Base-by-base conservation (phyloP, 2,797 vertebrate species). In the Gallinago nigripennis region DNA sequence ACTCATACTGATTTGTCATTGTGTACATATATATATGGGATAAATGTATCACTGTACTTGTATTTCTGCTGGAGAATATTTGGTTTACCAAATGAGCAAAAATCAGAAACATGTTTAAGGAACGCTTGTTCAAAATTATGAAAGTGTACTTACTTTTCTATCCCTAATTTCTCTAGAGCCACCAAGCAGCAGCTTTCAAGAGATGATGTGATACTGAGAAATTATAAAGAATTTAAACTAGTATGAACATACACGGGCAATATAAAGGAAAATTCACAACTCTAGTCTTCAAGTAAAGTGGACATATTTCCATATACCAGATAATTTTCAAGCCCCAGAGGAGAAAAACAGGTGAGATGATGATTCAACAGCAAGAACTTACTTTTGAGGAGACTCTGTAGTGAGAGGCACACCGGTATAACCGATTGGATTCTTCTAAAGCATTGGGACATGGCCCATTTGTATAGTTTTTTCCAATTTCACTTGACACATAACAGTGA, bases 361-460 rank as follows among this genome's bases (percentile, higher is more conserved):
- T 7, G 8, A 11, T 6, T 57, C 11, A 72, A 68, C 8, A 14
- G 3, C 7, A 43, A 31, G 25, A 46, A 97, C 98, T 98, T 95
- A 98, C 98, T 16, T 97, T 97, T 82, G 98, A 98, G 76, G 98
- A 97, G 58, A 99, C 98, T 96, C 99, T 98, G 97, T 99, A 99
- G 31, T 99, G 98, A 2, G 99, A 98, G 2, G 98, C 98, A 86
- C 98, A 99, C 60, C 99, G 99, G 94, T 99, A 99, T 96, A 99
- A 98, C 57, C 97, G 96, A 37, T 99, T 99, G 41, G 99, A 98
- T 97, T 99, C 97, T 97, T 98, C 98, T 46, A 98, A 92, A 57
- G 78, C 86, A 96, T 99, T 99, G 93, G 99, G 99, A 95, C 99
- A 99, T 4, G 96, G 98, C 2, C 89, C 97, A 1, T 95, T 98